Percentiles rank a stretch among this genome's conserved stretches.
These are phyloP conservation scores for Thera obeliscata DNA, from an alignment of 2,888 invertebrate genomes.

Conservation along the genomic window DNA sequence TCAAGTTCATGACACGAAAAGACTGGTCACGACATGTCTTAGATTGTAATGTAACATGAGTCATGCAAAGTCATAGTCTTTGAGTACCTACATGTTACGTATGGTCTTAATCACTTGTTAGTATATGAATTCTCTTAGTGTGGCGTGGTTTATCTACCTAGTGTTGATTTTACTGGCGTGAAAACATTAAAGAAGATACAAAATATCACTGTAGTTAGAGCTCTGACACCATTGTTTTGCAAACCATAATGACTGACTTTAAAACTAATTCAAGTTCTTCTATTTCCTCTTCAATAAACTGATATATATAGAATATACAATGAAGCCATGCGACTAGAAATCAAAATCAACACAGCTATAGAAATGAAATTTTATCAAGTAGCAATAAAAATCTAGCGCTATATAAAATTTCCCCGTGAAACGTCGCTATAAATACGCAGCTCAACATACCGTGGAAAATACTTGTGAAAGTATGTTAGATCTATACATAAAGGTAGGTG, in stretches of 20 bases:
- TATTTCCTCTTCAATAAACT: background rate
- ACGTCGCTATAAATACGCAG: background rate
- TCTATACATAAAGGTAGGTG: background rate
- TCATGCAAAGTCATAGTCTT: slow-evolving; percentile 36
- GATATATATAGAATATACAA: background rate
- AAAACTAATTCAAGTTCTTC: background rate
- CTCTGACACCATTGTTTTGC: too few relatives aligned
- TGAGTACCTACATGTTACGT: slow-evolving; percentile 26
- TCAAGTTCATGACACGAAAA: slow-evolving; percentile 75
- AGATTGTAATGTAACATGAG: slow-evolving; percentile 63
- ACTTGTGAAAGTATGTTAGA: background rate
- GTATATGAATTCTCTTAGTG: slow-evolving; percentile 60
- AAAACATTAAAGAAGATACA: slow-evolving; percentile 29
- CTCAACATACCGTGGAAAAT: slow-evolving; percentile 1
- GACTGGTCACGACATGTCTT: slow-evolving; percentile 79
- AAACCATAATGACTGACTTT: background rate
- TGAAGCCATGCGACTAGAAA: too few relatives aligned
- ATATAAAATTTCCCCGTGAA: too few relatives aligned
- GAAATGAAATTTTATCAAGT: too few relatives aligned
- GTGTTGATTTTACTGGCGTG: slow-evolving; percentile 36
- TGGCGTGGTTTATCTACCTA: slow-evolving; percentile 30
- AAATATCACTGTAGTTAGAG: background rate
- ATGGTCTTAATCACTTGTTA: slow-evolving; percentile 59
- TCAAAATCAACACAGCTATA: too few relatives aligned
- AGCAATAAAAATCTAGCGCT: too few relatives aligned